phyloP scores from a whole-genome alignment of 53 echinoderm and acorn worm genomes.

The Zoroaster sp. region DNA sequence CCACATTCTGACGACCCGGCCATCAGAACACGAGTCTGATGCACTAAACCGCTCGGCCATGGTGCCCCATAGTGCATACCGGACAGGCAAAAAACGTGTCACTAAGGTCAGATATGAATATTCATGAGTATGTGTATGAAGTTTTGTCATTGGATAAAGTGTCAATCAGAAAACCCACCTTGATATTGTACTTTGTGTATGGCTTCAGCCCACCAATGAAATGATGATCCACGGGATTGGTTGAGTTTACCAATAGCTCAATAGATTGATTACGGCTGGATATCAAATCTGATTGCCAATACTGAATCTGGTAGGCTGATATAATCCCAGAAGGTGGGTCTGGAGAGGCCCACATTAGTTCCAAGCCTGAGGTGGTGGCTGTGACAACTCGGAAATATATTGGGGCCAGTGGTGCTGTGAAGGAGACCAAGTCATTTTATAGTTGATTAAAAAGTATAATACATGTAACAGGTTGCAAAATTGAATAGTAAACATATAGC shows the following conservation, averaged over 20 bases:
- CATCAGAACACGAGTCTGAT: too few species aligned
- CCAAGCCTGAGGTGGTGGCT: background rate
- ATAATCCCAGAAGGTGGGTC: constrained; percentile 37
- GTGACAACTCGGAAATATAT: background rate
- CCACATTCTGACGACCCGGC: too few species aligned
- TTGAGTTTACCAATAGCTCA: background rate
- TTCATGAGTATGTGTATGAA: background rate
- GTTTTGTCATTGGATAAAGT: background rate
- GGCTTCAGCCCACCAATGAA: constrained; percentile 8
- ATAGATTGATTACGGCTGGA: background rate
- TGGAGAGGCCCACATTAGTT: constrained; percentile 14
- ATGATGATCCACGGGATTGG: background rate
- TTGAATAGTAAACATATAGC: too few species aligned
- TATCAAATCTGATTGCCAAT: background rate
- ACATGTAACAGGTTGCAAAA: too few species aligned
- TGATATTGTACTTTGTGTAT: constrained; percentile 1
- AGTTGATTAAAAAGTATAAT: too few species aligned
- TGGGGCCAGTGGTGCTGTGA: background rate
- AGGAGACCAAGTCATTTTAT: too few species aligned
- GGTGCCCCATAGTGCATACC: too few species aligned
- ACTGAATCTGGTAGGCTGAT: constrained; percentile 39
- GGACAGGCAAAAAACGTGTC: too few species aligned
- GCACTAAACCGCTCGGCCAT: too few species aligned
- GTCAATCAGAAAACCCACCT: background rate
- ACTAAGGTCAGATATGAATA: background rate